Evolutionary conservation across 2,888 invertebrate genomes (phyloP).

Genomic region (Mactromeris polynyma): DNA sequence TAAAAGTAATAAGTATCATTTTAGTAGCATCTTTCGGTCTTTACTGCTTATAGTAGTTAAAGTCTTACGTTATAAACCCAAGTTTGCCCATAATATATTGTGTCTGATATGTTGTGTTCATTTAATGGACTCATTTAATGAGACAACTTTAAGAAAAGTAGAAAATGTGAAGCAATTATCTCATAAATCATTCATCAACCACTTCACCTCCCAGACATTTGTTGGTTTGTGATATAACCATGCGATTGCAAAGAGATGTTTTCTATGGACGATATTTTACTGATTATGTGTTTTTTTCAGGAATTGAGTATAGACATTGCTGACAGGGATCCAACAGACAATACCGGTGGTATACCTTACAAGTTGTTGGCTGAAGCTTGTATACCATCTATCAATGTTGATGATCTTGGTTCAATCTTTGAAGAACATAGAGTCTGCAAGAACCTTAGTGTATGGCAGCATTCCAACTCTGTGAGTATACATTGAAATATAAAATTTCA

Average conservation of each 20-base stretch:
- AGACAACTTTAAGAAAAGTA: no score
- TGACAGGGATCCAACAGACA: conserved; percentile 85
- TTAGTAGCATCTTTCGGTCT: not conserved
- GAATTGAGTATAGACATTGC: conserved; percentile 86
- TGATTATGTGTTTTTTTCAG: conserved; percentile 72
- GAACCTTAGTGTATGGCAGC: conserved; percentile 85
- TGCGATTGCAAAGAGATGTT: no score
- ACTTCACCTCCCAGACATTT: no score
- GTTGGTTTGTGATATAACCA: no score
- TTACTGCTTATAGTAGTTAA: not conserved
- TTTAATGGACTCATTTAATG: no score
- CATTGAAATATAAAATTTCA: not conserved
- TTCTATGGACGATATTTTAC: no score
- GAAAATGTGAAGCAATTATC: no score
- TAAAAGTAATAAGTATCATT: not conserved
- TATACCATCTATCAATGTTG: conserved; percentile 85
- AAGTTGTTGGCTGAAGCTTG: conserved; percentile 86
- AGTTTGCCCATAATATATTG: no score
- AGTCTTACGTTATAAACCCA: no score
- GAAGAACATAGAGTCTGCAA: conserved; percentile 87
- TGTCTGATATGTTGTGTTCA: no score
- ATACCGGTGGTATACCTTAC: conserved; percentile 86
- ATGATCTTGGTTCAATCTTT: conserved; percentile 86
- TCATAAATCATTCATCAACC: no score
- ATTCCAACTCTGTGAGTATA: conserved; percentile 78